phyloP scores from a whole-genome alignment of 2,888 invertebrate species.

The Cryptus armator region DNA sequence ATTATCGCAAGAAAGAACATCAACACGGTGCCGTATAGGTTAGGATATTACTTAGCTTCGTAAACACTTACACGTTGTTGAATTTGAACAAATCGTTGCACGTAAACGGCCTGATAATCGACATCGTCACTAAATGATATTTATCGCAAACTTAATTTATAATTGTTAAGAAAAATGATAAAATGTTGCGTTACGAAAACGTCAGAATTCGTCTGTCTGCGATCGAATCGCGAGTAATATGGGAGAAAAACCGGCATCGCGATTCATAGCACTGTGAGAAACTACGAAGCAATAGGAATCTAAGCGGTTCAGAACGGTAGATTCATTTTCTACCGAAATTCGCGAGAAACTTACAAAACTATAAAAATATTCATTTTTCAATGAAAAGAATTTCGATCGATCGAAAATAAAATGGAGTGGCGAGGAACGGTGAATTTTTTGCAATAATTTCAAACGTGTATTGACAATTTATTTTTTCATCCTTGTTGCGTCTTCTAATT shows the following conservation, averaged over 20 bases:
- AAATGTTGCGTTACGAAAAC: conserved; percentile 42
- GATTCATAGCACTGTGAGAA: too few species aligned
- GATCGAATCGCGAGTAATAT: too few species aligned
- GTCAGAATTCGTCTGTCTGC: conserved; percentile 30
- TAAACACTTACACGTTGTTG: conserved; percentile 94
- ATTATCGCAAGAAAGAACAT: neutral
- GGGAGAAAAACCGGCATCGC: too few species aligned
- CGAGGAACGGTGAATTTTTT: neutral
- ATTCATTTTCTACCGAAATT: too few species aligned
- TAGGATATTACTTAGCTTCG: conserved; percentile 20
- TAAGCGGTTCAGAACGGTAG: too few species aligned
- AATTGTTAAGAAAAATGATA: conserved; percentile 32
- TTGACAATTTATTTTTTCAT: conserved; percentile 66
- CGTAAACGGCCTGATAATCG: conserved; percentile 95
- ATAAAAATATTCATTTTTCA: too few species aligned
- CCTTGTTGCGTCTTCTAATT: conserved; percentile 57
- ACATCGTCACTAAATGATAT: conserved; percentile 88
- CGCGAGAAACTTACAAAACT: too few species aligned
- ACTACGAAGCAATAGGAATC: too few species aligned
- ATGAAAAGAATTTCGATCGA: too few species aligned
- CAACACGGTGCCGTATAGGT: conserved; percentile 33
- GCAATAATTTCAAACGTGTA: conserved; percentile 57
- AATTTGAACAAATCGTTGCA: conserved; percentile 98
- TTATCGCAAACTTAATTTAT: conserved; percentile 2
- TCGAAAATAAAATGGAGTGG: neutral